These are phyloP conservation scores for Enteromius treurensis DNA, from an alignment of 2,797 vertebrate species.

Conservation along the genomic window DNA sequence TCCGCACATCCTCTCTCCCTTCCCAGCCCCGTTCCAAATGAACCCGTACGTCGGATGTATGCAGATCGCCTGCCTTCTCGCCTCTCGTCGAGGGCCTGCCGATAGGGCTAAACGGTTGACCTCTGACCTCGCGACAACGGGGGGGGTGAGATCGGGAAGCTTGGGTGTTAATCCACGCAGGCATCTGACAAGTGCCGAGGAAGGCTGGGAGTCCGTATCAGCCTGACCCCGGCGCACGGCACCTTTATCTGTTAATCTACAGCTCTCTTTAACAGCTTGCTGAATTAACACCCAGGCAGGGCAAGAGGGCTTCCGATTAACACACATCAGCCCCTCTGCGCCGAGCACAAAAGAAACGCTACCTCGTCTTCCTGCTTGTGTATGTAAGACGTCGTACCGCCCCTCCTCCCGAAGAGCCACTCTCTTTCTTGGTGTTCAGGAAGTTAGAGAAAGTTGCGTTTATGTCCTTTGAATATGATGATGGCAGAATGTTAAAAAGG, in stretches of 20 bases:
- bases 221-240: conserved; percentile 89
- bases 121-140: conserved; percentile 82
- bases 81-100: conserved; percentile 87
- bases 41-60: conserved; percentile 84
- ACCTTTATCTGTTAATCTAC: conserved; percentile 99
- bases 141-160: conserved; percentile 80
- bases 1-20: conserved; percentile 31
- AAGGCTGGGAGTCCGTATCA: conserved; percentile 89
- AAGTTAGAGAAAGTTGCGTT: conserved; percentile 19
- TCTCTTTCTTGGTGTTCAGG: neutral
- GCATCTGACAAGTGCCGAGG: conserved; percentile 90
- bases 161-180: conserved; percentile 95
- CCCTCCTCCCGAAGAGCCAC: neutral
- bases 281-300: conserved; percentile 93
- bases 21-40: conserved; percentile 45
- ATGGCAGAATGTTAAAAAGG: neutral
- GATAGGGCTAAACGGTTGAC: conserved; percentile 96
- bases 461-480: conserved; percentile 7
- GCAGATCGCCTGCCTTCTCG: conserved; percentile 85
- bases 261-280: conserved; percentile 90
- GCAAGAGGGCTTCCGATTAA: conserved; percentile 91
- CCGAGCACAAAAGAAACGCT: conserved; percentile 69
- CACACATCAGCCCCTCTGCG: conserved; percentile 79
- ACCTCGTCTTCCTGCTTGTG: conserved; percentile 66
- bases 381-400: conserved; percentile 18